Percentiles rank a stretch among this genome's conserved stretches.
Evolutionary conservation across 64 coral and sea anemone species (phyloP).

Genomic region (Pocillopora verrucosa): DNA sequence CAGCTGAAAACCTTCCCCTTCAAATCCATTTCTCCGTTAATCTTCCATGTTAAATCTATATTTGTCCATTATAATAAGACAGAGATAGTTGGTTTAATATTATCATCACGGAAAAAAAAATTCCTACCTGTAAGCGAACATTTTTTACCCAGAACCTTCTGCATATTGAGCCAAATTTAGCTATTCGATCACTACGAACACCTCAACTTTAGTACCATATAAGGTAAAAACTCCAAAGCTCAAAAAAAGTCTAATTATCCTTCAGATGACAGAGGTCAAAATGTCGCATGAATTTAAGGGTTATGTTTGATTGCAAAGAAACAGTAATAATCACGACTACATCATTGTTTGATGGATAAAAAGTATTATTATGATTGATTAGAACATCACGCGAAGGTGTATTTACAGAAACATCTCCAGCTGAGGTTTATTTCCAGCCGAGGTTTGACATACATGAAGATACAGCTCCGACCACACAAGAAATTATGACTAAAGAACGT

Average conservation of each 20-base stretch:
- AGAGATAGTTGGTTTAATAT: neutral
- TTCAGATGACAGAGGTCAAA: slow-evolving; percentile 13
- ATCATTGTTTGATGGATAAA: too few relatives aligned
- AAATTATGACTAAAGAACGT: slow-evolving; percentile 11
- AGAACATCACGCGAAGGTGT: neutral
- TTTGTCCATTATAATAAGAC: too few relatives aligned
- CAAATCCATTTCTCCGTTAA: too few relatives aligned
- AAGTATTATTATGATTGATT: neutral
- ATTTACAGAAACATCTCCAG: neutral
- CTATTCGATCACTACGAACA: neutral
- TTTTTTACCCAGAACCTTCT: neutral
- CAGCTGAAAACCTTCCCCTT: too few relatives aligned
- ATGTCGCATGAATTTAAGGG: neutral
- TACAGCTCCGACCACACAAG: neutral
- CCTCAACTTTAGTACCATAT: neutral
- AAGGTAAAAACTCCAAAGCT: neutral
- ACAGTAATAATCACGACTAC: too few relatives aligned
- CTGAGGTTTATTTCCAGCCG: too few relatives aligned
- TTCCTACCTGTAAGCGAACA: neutral
- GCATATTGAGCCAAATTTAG: neutral
- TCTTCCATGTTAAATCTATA: too few relatives aligned
- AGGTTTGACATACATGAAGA: neutral
- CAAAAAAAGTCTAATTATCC: neutral
- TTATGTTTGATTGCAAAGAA: neutral
- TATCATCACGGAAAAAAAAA: neutral